These are phyloP conservation scores for Drosophila dives DNA, from an alignment of 2,888 invertebrate species.

Conservation along the genomic window DNA sequence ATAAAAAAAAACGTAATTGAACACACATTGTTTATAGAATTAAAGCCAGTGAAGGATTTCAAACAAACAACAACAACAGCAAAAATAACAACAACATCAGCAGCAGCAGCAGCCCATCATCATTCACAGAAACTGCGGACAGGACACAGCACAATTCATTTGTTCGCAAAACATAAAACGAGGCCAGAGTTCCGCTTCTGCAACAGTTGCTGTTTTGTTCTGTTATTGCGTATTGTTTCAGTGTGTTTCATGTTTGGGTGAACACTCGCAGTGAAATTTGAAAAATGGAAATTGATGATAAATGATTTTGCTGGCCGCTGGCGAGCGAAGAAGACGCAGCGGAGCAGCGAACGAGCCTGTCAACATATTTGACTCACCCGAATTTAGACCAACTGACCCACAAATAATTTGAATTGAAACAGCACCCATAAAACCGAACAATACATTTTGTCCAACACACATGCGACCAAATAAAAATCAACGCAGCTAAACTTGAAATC, in stretches of 20 bases:
- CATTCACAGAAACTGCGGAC: slow-evolving; percentile 58
- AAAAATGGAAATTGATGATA: slow-evolving; percentile 83
- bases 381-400: slow-evolving; percentile 56
- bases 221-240: slow-evolving; percentile 12
- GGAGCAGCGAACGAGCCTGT: slow-evolving; percentile 62
- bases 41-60: slow-evolving; percentile 52
- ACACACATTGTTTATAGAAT: slow-evolving; percentile 64
- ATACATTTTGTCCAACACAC: slow-evolving; percentile 24
- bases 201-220: slow-evolving; percentile 44
- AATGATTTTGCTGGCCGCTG: slow-evolving; percentile 77
- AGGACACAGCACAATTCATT: slow-evolving; percentile 71
- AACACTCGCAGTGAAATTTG: slow-evolving; percentile 71
- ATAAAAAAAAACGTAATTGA: slow-evolving; percentile 5
- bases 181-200: slow-evolving; percentile 42
- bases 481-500: slow-evolving; percentile 29
- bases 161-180: slow-evolving; percentile 58
- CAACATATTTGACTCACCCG: slow-evolving; percentile 73
- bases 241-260: slow-evolving; percentile 23
- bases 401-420: slow-evolving; percentile 45
- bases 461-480: slow-evolving; percentile 29
- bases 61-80: slow-evolving; percentile 4
- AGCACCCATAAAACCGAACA: slow-evolving; percentile 18
- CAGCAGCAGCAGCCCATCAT: slow-evolving; percentile 51
- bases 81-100: neutral
- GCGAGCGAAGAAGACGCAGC: slow-evolving; percentile 44